These are phyloP conservation scores for Microtus californicus DNA, from an alignment of 2,797 vertebrate genomes.

Conservation along the genomic window DNA sequence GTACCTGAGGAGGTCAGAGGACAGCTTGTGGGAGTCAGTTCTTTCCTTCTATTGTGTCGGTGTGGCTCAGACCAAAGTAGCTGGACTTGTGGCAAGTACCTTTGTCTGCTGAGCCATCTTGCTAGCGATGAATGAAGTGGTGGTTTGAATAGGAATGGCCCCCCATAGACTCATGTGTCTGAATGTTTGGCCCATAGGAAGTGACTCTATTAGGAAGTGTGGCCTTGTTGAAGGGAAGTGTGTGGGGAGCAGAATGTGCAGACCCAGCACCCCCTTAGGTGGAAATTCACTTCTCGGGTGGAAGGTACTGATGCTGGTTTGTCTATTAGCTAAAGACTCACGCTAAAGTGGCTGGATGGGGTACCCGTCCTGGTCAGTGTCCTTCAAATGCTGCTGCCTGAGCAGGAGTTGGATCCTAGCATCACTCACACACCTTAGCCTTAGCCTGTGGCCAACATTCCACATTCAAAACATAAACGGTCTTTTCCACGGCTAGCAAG, in stretches of 20 bases:
- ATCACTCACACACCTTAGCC: neutral
- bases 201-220: neutral
- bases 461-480: neutral
- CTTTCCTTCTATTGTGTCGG: neutral
- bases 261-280: neutral
- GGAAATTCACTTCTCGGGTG: neutral
- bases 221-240: neutral
- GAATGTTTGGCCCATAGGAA: neutral
- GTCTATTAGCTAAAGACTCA: neutral
- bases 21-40: neutral
- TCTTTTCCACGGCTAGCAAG: constrained; percentile 33
- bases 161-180: neutral
- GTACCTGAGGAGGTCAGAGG: neutral
- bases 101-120: neutral
- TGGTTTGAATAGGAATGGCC: neutral
- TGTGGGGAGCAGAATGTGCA: too few relatives aligned
- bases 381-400: neutral
- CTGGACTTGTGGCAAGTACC: neutral
- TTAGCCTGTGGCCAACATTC: neutral
- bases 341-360: neutral
- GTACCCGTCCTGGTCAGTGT: neutral
- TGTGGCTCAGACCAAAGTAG: neutral
- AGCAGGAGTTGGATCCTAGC: too few relatives aligned
- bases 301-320: neutral
- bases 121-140: neutral